phyloP scores from a whole-genome alignment of 2,888 invertebrate species.

The Philonicus albiceps region DNA sequence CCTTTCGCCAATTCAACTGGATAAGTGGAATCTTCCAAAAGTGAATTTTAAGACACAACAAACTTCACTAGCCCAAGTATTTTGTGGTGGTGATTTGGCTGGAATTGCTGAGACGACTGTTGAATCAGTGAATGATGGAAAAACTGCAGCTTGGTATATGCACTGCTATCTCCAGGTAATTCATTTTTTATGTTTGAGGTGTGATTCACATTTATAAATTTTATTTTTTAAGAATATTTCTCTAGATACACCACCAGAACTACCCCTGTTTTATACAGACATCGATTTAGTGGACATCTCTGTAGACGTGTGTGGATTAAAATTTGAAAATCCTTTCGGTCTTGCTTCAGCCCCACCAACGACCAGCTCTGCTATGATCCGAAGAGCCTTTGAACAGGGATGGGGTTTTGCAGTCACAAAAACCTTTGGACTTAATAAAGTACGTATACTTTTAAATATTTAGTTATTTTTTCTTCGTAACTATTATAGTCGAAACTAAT shows the following conservation, averaged over 20 bases:
- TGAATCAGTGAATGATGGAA: slow-evolving; percentile 98
- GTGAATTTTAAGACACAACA: slow-evolving; percentile 81
- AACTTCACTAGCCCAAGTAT: slow-evolving; percentile 80
- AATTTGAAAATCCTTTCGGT: slow-evolving; percentile 96
- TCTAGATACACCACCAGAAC: slow-evolving; percentile 71
- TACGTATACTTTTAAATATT: slow-evolving; percentile 59
- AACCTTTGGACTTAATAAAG: slow-evolving; percentile 94
- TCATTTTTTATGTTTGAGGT: not conserved
- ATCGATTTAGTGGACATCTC: slow-evolving; percentile 95
- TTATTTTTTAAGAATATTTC: slow-evolving; percentile 67
- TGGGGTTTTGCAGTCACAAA: slow-evolving; percentile 99
- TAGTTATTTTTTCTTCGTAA: no score
- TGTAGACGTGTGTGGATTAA: slow-evolving; percentile 90
- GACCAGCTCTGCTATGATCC: slow-evolving; percentile 93
- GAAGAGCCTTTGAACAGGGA: slow-evolving; percentile 92
- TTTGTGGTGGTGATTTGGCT: slow-evolving; percentile 94
- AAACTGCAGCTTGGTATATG: slow-evolving; percentile 95
- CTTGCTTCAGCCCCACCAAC: slow-evolving; percentile 97
- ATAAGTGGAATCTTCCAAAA: slow-evolving; percentile 80
- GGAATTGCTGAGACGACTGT: slow-evolving; percentile 97
- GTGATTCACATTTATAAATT: not conserved
- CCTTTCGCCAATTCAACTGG: slow-evolving; percentile 78
- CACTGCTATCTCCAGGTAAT: slow-evolving; percentile 87
- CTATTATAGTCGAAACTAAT: no score
- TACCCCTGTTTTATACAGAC: slow-evolving; percentile 92